Conservation (phyloP, 92 coral and sea anemone species). For the Meandrina meandrites region DNA sequence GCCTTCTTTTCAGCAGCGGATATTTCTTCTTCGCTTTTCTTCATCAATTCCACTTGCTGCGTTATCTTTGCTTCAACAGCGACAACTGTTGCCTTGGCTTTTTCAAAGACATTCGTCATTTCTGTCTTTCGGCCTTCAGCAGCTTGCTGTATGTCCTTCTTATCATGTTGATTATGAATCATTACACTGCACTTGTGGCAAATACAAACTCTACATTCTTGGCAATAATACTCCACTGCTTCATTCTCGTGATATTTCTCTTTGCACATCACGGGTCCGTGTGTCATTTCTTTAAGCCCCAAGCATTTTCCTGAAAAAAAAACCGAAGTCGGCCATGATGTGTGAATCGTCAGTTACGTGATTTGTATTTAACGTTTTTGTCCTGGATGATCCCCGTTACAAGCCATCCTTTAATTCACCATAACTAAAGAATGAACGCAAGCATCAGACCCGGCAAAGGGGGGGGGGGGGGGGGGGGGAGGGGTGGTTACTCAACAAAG, state of each 20-base stretch:
- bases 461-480: too few relatives aligned
- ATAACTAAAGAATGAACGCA: too few relatives aligned
- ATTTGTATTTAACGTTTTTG: too few relatives aligned
- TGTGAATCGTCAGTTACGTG: too few relatives aligned
- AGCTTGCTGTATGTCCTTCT: too few relatives aligned
- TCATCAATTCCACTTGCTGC: background rate
- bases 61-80: background rate
- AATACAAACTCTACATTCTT: too few relatives aligned
- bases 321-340: background rate
- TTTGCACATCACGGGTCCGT: background rate
- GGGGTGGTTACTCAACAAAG: too few relatives aligned
- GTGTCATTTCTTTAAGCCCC: background rate
- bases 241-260: constrained; percentile 14
- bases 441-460: too few relatives aligned
- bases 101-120: background rate
- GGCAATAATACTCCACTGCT: constrained; percentile 7
- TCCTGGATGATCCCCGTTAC: too few relatives aligned
- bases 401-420: too few relatives aligned
- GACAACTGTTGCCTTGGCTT: background rate
- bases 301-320: background rate
- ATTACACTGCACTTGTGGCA: constrained; percentile 7
- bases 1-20: background rate
- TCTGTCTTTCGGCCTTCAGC: too few relatives aligned
- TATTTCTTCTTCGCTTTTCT: background rate
- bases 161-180: too few relatives aligned